Evolutionary conservation across 2,113 vertebrate species (phyloP).

Genomic region (Struthio camelus): DNA sequence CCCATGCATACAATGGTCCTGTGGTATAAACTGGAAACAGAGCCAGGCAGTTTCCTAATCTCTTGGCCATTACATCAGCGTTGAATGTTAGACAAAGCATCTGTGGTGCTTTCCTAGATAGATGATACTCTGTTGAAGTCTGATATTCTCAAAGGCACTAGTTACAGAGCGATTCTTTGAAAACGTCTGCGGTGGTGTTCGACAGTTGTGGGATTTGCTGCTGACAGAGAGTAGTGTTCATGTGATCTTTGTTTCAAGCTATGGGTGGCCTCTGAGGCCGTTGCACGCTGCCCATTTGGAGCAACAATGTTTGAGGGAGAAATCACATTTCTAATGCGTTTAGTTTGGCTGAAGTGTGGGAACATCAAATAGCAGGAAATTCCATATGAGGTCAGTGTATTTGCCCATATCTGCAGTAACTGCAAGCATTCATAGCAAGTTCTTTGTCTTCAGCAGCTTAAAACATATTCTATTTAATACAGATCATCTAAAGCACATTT

Average conservation of each 20-base stretch:
- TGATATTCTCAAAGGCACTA: neutral
- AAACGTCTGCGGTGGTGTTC: neutral
- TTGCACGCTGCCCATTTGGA: neutral
- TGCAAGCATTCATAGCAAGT: neutral
- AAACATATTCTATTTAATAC: neutral
- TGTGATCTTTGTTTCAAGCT: neutral
- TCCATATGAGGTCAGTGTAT: neutral
- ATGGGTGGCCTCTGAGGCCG: neutral
- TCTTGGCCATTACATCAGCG: neutral
- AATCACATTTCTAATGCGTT: neutral
- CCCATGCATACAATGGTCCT: neutral
- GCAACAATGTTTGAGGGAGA: neutral
- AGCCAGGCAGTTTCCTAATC: neutral
- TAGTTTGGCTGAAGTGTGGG: neutral
- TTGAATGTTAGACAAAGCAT: neutral
- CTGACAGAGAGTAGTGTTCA: neutral
- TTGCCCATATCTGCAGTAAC: neutral
- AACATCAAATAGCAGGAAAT: neutral
- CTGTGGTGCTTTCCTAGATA: neutral
- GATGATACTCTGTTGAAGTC: neutral
- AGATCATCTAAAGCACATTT: neutral
- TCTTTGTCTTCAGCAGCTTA: constrained; percentile 41
- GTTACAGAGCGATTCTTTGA: neutral
- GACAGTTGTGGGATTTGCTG: neutral
- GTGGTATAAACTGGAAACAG: neutral